Evolutionary conservation across 2,888 invertebrate genomes (phyloP).

Genomic region (Hecatera dysodea): DNA sequence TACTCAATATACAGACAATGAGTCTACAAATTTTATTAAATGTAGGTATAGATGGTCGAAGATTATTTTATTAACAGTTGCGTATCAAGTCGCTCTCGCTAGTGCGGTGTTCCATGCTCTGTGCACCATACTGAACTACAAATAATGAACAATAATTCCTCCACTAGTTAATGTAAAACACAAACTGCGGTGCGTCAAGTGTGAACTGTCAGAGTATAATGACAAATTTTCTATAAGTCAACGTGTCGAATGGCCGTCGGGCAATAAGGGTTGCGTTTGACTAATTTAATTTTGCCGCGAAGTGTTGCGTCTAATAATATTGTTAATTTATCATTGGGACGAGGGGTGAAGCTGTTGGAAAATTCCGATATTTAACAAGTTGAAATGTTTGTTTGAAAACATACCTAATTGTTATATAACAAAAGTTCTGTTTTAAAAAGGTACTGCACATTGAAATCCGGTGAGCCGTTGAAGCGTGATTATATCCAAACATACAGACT

Average conservation of each 20-base stretch:
- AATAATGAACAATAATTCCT: slow-evolving; percentile 85
- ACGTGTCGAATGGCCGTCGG: slow-evolving; percentile 52
- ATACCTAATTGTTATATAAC: background rate
- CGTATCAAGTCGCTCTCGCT: no score
- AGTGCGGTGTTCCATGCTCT: background rate
- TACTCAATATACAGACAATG: no score
- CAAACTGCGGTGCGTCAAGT: slow-evolving; percentile 66
- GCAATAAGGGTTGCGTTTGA: slow-evolving; percentile 72
- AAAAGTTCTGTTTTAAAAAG: background rate
- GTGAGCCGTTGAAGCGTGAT: background rate
- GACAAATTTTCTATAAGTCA: slow-evolving; percentile 77
- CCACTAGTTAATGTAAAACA: slow-evolving; percentile 79
- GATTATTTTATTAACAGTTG: no score
- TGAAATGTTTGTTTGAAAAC: slow-evolving; percentile 23
- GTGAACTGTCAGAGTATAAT: slow-evolving; percentile 73
- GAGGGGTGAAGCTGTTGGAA: slow-evolving; percentile 62
- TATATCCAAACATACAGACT: background rate
- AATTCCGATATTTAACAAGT: slow-evolving; percentile 39
- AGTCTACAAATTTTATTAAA: no score
- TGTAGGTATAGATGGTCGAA: no score
- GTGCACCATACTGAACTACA: slow-evolving; percentile 73
- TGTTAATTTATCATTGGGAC: slow-evolving; percentile 85
- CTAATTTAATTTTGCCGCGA: slow-evolving; percentile 81
- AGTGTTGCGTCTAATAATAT: slow-evolving; percentile 79
- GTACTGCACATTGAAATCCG: background rate